These are phyloP conservation scores for Limnephilus lunatus DNA, from an alignment of 2,888 invertebrate genomes.

Conservation along the genomic window DNA sequence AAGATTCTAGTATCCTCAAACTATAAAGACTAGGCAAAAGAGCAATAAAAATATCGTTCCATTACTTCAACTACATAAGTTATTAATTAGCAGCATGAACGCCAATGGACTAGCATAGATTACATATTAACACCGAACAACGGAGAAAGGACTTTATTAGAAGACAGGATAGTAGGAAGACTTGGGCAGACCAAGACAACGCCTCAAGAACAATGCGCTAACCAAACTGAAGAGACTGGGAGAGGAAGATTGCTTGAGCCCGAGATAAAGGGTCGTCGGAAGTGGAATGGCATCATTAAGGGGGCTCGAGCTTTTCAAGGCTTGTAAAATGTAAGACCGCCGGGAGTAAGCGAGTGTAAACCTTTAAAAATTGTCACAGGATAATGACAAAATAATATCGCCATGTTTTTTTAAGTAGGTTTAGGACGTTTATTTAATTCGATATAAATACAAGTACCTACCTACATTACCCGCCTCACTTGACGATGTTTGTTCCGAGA, in stretches of 20 bases:
- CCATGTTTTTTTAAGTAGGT: neutral
- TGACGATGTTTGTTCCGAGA: no score
- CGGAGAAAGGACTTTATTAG: neutral
- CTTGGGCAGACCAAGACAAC: neutral
- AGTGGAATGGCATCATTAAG: neutral
- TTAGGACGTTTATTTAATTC: no score
- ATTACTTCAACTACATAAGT: neutral
- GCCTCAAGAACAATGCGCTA: neutral
- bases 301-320: neutral
- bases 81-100: neutral
- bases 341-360: neutral
- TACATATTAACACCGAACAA: neutral
- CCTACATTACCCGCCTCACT: no score
- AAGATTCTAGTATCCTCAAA: no score
- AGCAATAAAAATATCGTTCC: neutral
- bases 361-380: neutral
- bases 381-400: neutral
- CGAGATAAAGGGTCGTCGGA: neutral
- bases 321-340: neutral
- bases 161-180: neutral
- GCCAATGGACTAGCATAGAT: neutral
- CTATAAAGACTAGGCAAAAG: no score
- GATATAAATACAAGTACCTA: no score
- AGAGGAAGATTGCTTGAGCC: neutral
- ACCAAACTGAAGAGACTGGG: neutral